Evolutionary conservation across 2,888 invertebrate genomes (phyloP).

Genomic region (Apamea sordens): DNA sequence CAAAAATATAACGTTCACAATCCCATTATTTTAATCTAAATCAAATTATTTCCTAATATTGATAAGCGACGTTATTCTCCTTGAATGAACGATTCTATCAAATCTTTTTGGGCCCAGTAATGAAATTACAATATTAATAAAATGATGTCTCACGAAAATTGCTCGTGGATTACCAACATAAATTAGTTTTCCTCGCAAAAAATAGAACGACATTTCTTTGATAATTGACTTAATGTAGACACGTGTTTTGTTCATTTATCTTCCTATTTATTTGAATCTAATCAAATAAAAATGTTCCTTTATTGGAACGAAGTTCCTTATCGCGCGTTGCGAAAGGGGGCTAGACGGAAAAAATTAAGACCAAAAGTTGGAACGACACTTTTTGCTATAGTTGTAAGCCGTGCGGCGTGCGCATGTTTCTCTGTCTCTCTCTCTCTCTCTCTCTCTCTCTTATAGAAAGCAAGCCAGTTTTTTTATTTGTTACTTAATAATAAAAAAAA

Average conservation of each 20-base stretch:
- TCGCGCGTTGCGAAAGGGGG: too few species aligned
- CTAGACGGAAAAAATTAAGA: too few species aligned
- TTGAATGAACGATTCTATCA: conserved; percentile 15
- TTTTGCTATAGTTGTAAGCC: too few species aligned
- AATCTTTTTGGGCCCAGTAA: conserved; percentile 8
- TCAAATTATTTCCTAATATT: conserved; percentile 22
- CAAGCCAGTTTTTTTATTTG: too few species aligned
- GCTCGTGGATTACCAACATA: conserved; percentile 26
- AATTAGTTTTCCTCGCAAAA: conserved; percentile 33
- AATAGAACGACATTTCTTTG: conserved; percentile 19
- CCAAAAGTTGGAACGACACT: too few species aligned
- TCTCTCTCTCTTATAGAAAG: too few species aligned
- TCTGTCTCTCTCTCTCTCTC: too few species aligned
- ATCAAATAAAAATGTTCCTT: background rate
- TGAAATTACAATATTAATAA: conserved; percentile 52
- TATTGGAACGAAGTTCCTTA: too few species aligned
- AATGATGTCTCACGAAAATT: conserved; percentile 40
- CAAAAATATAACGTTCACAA: background rate
- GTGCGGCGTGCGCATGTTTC: too few species aligned
- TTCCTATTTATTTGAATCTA: conserved; percentile 21
- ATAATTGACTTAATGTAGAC: conserved; percentile 36
- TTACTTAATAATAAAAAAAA: too few species aligned
- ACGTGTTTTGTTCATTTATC: background rate
- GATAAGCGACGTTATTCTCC: conserved; percentile 4
- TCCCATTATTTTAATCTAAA: background rate